A percentile compares a stretch with the other conserved stretches of the same genome.
phyloP scores from a whole-genome alignment of 2,797 vertebrate species.

The Diplodus sargus region DNA sequence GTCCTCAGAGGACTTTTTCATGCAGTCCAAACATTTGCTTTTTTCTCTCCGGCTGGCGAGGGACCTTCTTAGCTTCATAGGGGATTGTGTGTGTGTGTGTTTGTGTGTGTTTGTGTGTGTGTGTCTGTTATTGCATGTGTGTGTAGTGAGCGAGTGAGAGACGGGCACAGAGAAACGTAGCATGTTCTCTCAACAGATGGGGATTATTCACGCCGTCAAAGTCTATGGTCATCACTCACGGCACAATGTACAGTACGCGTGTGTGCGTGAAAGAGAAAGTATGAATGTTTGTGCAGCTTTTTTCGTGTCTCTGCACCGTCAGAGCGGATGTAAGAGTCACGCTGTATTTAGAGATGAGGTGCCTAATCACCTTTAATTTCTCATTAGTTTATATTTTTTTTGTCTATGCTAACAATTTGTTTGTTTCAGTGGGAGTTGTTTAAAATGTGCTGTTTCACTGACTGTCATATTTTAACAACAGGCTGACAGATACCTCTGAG shows the following conservation, averaged over 20 bases:
- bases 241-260: conserved; percentile 42
- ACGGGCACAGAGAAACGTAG: conserved; percentile 44
- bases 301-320: neutral
- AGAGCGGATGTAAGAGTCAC: neutral
- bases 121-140: neutral
- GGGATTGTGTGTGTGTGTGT: conserved; percentile 30
- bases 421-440: neutral
- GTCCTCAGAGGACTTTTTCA: conserved; percentile 38
- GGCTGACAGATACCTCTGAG: neutral
- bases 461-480: neutral
- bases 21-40: conserved; percentile 36
- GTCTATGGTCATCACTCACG: conserved; percentile 34
- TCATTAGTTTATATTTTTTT: neutral
- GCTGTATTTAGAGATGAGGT: neutral
- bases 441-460: neutral
- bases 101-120: neutral
- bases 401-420: neutral
- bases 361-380: neutral
- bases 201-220: conserved; percentile 69
- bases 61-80: conserved; percentile 26
- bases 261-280: conserved; percentile 14
- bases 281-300: conserved; percentile 8
- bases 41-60: conserved; percentile 34
- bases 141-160: conserved; percentile 34
- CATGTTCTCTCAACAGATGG: conserved; percentile 73